These are phyloP conservation scores for Gopherus evgoodei DNA, from an alignment of 2,113 vertebrate genomes.

Conservation along the genomic window DNA sequence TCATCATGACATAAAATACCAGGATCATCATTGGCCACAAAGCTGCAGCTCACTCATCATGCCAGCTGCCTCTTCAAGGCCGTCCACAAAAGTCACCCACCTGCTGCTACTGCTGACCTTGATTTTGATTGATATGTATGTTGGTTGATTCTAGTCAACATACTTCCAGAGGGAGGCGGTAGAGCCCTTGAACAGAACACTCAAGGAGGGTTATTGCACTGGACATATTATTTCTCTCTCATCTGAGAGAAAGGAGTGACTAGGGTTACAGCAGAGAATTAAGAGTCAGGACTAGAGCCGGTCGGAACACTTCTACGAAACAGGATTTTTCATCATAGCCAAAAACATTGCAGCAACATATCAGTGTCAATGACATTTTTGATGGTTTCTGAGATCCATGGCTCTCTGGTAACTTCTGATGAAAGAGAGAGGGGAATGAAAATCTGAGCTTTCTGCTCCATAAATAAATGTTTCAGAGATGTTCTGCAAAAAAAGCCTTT, in stretches of 20 bases:
- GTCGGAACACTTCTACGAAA: not conserved
- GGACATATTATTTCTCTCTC: not conserved
- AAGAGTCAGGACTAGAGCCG: not conserved
- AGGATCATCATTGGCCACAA: not conserved
- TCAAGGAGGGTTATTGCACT: not conserved
- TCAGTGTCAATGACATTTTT: not conserved
- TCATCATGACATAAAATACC: not conserved
- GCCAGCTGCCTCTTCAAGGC: conserved; percentile 19
- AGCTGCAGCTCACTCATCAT: not conserved
- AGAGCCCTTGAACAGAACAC: not conserved
- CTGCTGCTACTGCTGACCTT: conserved; percentile 44
- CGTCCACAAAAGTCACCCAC: conserved; percentile 33
- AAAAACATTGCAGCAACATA: not conserved
- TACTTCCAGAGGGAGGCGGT: not conserved
- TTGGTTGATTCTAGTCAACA: conserved; percentile 1
- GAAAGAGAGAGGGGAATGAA: not conserved
- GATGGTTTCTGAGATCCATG: not conserved
- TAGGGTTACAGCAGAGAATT: not conserved
- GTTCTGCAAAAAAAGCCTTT: not conserved
- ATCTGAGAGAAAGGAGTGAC: not conserved
- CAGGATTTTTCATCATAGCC: not conserved
- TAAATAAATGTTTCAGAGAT: not conserved
- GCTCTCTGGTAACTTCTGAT: not conserved
- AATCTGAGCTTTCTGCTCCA: not conserved
- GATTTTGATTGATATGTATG: conserved; percentile 26